Conservation (phyloP, 1,140 invertebrate genomes). For the Calephelis virginiensis region DNA sequence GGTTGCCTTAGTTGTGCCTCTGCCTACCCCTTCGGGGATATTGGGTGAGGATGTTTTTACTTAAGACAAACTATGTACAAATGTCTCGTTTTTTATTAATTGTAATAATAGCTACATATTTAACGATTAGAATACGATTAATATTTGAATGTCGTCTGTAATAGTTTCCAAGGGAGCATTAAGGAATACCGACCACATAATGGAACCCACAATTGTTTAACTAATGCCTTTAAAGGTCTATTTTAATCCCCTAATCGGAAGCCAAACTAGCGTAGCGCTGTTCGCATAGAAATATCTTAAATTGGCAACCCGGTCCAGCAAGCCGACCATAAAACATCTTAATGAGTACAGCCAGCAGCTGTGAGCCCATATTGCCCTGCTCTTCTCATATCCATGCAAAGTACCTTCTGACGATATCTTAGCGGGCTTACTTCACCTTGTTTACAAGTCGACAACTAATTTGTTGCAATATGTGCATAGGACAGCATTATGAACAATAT, state of each 20-base stretch:
- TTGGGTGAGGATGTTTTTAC: too few species aligned
- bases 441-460: slow-evolving; percentile 79
- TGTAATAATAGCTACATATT: slow-evolving; percentile 23
- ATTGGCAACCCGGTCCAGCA: slow-evolving; percentile 75
- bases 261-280: slow-evolving; percentile 72
- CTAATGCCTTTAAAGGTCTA: slow-evolving; percentile 72
- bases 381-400: slow-evolving; percentile 77
- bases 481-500: slow-evolving; percentile 73
- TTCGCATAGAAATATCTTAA: slow-evolving; percentile 78
- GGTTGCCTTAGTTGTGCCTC: too few species aligned
- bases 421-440: slow-evolving; percentile 68
- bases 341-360: slow-evolving; percentile 74
- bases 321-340: slow-evolving; percentile 76
- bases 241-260: slow-evolving; percentile 75
- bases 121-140: slow-evolving; percentile 2
- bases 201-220: slow-evolving; percentile 66
- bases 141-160: slow-evolving; percentile 18
- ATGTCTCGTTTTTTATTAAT: too few species aligned
- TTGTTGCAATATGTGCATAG: slow-evolving; percentile 80
- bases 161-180: slow-evolving; percentile 48
- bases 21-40: too few species aligned
- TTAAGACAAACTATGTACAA: too few species aligned
- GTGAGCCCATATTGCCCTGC: slow-evolving; percentile 65
- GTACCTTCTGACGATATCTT: slow-evolving; percentile 70
- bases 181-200: slow-evolving; percentile 58